Evolutionary conservation across 2,888 invertebrate genomes (phyloP).

Genomic region (Dascillus cervinus): DNA sequence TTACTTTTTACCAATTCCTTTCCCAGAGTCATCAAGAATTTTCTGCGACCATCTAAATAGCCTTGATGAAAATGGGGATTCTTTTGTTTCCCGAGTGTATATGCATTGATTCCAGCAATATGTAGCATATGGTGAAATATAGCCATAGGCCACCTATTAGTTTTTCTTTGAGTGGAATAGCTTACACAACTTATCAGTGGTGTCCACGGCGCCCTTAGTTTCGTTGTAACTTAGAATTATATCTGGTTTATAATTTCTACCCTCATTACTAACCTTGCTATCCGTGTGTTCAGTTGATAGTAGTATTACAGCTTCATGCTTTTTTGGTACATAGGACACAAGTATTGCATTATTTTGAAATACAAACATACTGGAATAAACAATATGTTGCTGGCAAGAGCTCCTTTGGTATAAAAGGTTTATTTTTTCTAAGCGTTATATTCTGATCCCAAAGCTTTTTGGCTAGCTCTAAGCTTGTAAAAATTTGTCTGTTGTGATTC

Average conservation of each 20-base stretch:
- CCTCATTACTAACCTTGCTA: conserved; percentile 12
- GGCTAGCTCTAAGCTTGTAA: no score
- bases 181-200: conserved; percentile 16
- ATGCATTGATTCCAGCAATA: conserved; percentile 14
- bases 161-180: conserved; percentile 13
- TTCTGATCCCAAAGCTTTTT: no score
- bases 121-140: conserved; percentile 15
- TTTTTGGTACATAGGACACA: conserved; percentile 15
- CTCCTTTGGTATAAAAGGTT: conserved; percentile 10
- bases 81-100: conserved; percentile 11
- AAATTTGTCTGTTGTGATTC: no score
- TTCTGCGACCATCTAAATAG: conserved; percentile 10
- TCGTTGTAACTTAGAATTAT: conserved; percentile 19
- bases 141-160: no score
- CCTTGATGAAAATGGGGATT: conserved; percentile 10
- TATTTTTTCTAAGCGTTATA: no score
- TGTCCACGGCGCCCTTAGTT: conserved; percentile 19
- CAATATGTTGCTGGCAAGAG: conserved; percentile 10
- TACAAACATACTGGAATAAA: conserved; percentile 15
- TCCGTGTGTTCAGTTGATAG: conserved; percentile 12
- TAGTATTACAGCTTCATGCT: conserved; percentile 10
- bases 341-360: conserved; percentile 12
- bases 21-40: conserved; percentile 16
- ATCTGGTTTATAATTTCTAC: conserved; percentile 15
- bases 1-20: conserved; percentile 9